phyloP scores from a whole-genome alignment of 1,140 invertebrate genomes.

The Apis cerana region DNA sequence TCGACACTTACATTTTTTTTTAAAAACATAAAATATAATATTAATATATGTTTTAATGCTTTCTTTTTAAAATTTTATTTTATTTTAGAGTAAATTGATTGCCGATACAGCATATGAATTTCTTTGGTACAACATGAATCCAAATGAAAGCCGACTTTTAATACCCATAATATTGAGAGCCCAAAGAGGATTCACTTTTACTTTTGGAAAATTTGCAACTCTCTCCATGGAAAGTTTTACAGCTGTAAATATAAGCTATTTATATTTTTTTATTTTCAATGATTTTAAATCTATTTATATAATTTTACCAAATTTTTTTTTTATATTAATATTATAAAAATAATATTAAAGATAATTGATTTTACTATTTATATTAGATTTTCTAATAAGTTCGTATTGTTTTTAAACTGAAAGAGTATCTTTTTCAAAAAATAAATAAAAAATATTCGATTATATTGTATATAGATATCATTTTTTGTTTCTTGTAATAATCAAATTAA shows the following conservation, averaged over 20 bases:
- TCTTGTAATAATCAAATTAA: too few species aligned
- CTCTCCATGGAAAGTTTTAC: conserved; percentile 54
- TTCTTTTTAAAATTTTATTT: not conserved
- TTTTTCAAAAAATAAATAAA: too few species aligned
- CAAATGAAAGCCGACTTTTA: conserved; percentile 39
- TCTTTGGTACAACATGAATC: conserved; percentile 51
- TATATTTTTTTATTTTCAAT: not conserved
- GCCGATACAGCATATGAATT: conserved; percentile 42
- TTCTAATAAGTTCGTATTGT: too few species aligned
- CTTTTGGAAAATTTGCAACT: conserved; percentile 48
- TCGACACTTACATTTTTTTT: too few species aligned
- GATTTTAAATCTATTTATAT: not conserved
- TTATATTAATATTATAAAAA: too few species aligned
- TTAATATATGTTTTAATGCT: not conserved
- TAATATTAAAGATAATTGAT: not conserved
- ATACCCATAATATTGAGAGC: conserved; percentile 54
- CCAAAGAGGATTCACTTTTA: conserved; percentile 49
- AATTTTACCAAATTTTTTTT: not conserved
- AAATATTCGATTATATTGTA: too few species aligned
- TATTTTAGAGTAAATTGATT: conserved; percentile 44
- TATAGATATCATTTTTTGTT: too few species aligned
- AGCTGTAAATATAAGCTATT: conserved; percentile 32
- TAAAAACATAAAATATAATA: too few species aligned
- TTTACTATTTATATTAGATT: too few species aligned
- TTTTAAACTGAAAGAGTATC: too few species aligned